These are phyloP conservation scores for Lanius ludovicianus DNA, from an alignment of 2,113 vertebrate species.

Conservation along the genomic window DNA sequence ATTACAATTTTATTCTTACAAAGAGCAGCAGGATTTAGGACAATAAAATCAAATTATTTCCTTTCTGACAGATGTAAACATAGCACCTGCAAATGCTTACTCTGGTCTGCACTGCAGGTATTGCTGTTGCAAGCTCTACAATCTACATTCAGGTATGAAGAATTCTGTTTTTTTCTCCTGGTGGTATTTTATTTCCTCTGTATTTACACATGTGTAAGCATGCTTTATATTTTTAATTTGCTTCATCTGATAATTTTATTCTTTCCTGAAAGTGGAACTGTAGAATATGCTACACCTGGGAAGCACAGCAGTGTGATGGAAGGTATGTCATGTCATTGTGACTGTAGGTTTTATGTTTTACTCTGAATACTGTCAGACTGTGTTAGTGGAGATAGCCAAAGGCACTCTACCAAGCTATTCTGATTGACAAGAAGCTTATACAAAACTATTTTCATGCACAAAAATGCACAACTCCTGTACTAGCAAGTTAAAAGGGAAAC, in stretches of 20 bases:
- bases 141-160: neutral
- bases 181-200: neutral
- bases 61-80: neutral
- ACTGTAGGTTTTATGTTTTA: conserved; percentile 1
- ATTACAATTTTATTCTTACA: neutral
- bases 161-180: neutral
- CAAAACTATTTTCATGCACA: neutral
- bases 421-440: neutral
- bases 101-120: neutral
- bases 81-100: neutral
- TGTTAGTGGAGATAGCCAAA: neutral
- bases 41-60: neutral
- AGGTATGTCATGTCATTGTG: neutral
- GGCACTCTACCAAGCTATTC: neutral
- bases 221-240: neutral
- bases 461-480: neutral
- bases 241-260: neutral
- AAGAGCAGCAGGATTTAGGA: neutral
- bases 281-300: neutral
- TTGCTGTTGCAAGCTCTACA: neutral
- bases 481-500: neutral
- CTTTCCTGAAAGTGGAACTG: neutral
- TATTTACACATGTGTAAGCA: neutral
- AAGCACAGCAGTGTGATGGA: neutral
- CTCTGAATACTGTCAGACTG: neutral